Conservation (phyloP, 2,888 invertebrate genomes). For the Junonia oenone region DNA sequence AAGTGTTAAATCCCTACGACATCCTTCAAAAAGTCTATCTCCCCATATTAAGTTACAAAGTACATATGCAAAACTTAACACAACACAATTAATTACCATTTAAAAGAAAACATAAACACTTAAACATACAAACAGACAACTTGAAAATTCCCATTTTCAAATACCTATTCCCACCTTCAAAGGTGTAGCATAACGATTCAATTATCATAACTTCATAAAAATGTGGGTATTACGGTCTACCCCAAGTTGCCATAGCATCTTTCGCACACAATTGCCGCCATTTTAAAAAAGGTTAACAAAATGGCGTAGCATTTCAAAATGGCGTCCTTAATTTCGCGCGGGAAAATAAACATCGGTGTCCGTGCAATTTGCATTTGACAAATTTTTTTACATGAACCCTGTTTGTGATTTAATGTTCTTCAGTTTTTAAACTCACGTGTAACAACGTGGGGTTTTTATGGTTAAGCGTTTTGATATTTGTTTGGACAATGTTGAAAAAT, state of each 20-base stretch:
- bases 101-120: background rate
- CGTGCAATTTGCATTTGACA: background rate
- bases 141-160: background rate
- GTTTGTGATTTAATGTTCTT: background rate
- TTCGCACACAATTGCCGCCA: background rate
- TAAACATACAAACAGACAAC: background rate
- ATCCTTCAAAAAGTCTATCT: no score
- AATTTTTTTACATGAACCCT: background rate
- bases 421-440: background rate
- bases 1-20: no score
- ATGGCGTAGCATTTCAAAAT: constrained; percentile 14
- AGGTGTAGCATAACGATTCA: background rate
- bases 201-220: background rate
- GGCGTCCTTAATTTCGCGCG: constrained; percentile 6
- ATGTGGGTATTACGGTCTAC: background rate
- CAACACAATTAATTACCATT: background rate
- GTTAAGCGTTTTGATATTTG: background rate
- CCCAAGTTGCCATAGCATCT: constrained; percentile 1
- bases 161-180: background rate
- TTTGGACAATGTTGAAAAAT: no score
- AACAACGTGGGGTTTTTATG: background rate
- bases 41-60: no score
- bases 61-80: no score
- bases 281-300: constrained; percentile 10
- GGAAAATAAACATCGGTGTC: constrained; percentile 2